These are phyloP conservation scores for Nettapus auritus DNA, from an alignment of 2,113 vertebrate species.

Conservation along the genomic window DNA sequence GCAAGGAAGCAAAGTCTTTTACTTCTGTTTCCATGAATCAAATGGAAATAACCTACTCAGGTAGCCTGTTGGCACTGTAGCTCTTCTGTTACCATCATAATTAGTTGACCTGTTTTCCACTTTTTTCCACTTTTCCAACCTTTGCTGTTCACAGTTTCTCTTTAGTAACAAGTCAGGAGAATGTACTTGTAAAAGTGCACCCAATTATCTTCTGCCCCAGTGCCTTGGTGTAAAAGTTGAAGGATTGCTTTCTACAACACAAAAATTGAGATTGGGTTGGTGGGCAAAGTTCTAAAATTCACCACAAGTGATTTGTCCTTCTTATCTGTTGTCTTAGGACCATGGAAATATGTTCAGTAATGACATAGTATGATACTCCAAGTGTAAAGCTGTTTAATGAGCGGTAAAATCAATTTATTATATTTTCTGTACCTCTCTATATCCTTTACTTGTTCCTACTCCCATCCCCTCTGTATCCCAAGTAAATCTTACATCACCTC, in stretches of 20 bases:
- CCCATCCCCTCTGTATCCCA: neutral
- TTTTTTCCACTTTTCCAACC: constrained; percentile 2
- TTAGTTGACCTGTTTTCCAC: neutral
- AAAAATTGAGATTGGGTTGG: neutral
- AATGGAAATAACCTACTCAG: neutral
- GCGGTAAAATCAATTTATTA: neutral
- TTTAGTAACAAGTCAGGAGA: neutral
- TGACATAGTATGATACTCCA: neutral
- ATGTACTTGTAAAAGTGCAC: neutral
- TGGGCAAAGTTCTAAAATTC: neutral
- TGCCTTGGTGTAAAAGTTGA: neutral
- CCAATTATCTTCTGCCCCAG: neutral
- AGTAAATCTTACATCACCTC: neutral
- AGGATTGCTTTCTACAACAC: neutral
- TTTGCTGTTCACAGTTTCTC: neutral
- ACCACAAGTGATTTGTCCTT: neutral
- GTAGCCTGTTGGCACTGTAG: neutral
- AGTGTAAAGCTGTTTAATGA: neutral
- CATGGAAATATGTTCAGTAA: neutral
- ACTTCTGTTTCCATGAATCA: neutral
- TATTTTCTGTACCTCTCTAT: neutral
- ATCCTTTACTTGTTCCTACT: neutral
- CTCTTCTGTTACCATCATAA: neutral
- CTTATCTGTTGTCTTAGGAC: neutral
- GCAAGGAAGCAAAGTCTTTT: neutral